These are phyloP conservation scores for Drosophila watanabei DNA, from an alignment of 1,140 invertebrate species.

Conservation along the genomic window DNA sequence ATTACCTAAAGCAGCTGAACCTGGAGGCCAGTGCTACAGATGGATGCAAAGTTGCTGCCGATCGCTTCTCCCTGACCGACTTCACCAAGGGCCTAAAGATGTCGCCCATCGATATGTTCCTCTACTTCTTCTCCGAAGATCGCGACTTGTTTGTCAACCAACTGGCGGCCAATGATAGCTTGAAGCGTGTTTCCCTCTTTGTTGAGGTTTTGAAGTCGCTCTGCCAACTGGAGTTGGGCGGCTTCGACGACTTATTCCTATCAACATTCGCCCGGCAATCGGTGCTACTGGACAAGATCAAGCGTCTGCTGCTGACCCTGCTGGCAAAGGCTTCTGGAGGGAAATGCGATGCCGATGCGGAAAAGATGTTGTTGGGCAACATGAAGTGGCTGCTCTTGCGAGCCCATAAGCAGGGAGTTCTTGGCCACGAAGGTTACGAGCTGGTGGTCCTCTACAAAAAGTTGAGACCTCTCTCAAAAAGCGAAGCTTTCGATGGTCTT, in stretches of 20 bases:
- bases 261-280: slow-evolving; percentile 45
- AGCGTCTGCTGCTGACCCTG: slow-evolving; percentile 22
- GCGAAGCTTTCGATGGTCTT: slow-evolving; percentile 30
- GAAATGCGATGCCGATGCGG: slow-evolving; percentile 40
- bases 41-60: background rate
- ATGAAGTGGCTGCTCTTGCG: slow-evolving; percentile 59
- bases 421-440: slow-evolving; percentile 27
- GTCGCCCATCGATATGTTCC: slow-evolving; percentile 70
- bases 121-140: slow-evolving; percentile 72
- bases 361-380: slow-evolving; percentile 39
- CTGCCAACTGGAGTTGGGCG: slow-evolving; percentile 86
- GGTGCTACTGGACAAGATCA: slow-evolving; percentile 38
- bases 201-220: slow-evolving; percentile 86
- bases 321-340: slow-evolving; percentile 13
- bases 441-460: slow-evolving; percentile 54
- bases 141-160: slow-evolving; percentile 67
- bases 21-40: slow-evolving; percentile 5
- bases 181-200: slow-evolving; percentile 63
- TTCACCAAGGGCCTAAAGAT: slow-evolving; percentile 39
- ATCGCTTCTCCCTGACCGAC: slow-evolving; percentile 48
- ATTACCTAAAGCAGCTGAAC: slow-evolving; percentile 19
- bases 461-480: slow-evolving; percentile 19
- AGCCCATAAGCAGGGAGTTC: slow-evolving; percentile 49
- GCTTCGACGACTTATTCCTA: slow-evolving; percentile 64
- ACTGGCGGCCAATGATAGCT: slow-evolving; percentile 53